A percentile compares a stretch with the other conserved stretches of the same genome.
Conservation (phyloP, 2,797 vertebrate genomes). For the Spinibarbus caldwelli region DNA sequence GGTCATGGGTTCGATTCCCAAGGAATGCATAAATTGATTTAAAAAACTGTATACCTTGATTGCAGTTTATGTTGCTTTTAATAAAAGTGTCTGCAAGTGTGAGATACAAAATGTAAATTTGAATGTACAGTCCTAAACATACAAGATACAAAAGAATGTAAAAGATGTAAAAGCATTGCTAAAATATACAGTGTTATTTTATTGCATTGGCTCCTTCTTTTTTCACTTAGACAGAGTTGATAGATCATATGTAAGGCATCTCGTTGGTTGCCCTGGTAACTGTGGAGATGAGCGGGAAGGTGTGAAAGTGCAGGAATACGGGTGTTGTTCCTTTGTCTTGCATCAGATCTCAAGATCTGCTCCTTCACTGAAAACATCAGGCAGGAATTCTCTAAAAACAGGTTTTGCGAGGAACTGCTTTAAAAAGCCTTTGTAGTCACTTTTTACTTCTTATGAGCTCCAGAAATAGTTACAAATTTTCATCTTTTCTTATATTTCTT, state of each 20-base stretch:
- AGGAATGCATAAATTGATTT: not conserved
- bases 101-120: not conserved
- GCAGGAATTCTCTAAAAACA: not conserved
- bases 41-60: not conserved
- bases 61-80: not conserved
- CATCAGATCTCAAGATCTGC: slow-evolving; percentile 51
- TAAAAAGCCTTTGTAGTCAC: too few relatives aligned
- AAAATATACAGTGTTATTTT: not conserved
- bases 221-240: slow-evolving; percentile 52
- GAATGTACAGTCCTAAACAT: not conserved
- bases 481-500: not conserved
- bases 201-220: not conserved
- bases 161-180: not conserved
- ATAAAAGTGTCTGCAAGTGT: not conserved
- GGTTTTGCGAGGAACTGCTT: too few relatives aligned
- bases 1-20: too few relatives aligned
- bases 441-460: not conserved
- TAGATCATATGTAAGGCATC: slow-evolving; percentile 63
- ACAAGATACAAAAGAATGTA: not conserved
- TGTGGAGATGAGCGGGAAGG: slow-evolving; percentile 55
- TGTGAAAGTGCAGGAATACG: slow-evolving; percentile 59
- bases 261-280: slow-evolving; percentile 67
- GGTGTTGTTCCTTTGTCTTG: slow-evolving; percentile 56
- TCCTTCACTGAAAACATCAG: not conserved
- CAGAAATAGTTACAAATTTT: not conserved